Evolutionary conservation across 2,888 invertebrate genomes (phyloP).

Genomic region (Harpalus rufipes): DNA sequence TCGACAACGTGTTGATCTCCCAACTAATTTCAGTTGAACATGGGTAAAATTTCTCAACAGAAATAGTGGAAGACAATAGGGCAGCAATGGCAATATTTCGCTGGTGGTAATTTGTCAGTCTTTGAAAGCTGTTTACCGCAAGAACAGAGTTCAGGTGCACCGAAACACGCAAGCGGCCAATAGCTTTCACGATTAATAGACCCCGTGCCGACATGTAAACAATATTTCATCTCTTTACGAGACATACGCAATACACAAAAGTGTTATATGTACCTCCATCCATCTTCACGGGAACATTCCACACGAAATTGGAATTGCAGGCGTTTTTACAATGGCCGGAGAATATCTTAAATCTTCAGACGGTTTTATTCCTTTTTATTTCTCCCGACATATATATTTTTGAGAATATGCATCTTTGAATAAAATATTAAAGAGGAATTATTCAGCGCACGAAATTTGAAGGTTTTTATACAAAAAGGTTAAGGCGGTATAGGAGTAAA

Average conservation of each 20-base stretch:
- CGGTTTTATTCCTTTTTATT: slow-evolving; percentile 40
- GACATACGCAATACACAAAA: slow-evolving; percentile 51
- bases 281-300: slow-evolving; percentile 36
- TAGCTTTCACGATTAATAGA: slow-evolving; percentile 60
- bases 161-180: slow-evolving; percentile 48
- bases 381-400: slow-evolving; percentile 27
- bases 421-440: slow-evolving; percentile 31
- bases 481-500: no score
- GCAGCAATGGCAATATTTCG: background rate
- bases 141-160: slow-evolving; percentile 23
- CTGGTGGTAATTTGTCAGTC: slow-evolving; percentile 12
- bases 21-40: background rate
- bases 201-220: slow-evolving; percentile 47
- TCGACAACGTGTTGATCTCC: background rate
- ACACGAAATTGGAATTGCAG: slow-evolving; percentile 40
- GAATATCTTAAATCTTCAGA: slow-evolving; percentile 56
- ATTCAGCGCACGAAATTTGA: slow-evolving; percentile 8
- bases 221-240: slow-evolving; percentile 56
- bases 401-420: slow-evolving; percentile 8
- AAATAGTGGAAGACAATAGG: slow-evolving; percentile 5
- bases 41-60: background rate
- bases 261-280: slow-evolving; percentile 59
- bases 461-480: no score
- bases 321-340: slow-evolving; percentile 45
- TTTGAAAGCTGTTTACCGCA: slow-evolving; percentile 32